These are phyloP conservation scores for Ylistrum balloti DNA, from an alignment of 1,140 invertebrate genomes.

Conservation along the genomic window DNA sequence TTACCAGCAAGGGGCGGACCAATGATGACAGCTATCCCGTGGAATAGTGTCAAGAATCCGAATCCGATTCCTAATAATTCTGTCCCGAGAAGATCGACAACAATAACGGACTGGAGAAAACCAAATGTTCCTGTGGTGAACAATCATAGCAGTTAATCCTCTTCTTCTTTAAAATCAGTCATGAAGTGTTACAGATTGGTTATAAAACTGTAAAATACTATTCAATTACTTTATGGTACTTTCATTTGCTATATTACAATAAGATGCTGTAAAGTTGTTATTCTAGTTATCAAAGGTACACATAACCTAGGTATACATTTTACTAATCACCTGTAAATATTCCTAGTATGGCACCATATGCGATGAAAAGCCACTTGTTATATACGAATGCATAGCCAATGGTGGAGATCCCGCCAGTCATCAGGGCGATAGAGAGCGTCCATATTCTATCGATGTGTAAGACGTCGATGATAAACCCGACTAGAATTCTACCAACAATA, in stretches of 20 bases:
- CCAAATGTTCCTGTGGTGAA: neutral
- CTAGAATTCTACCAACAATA: neutral
- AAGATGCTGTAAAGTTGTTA: too few species aligned
- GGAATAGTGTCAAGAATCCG: neutral
- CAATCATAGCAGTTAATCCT: too few species aligned
- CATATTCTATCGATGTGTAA: neutral
- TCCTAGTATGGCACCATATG: neutral
- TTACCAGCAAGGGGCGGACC: slow-evolving; percentile 16
- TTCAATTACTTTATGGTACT: too few species aligned
- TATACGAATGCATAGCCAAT: neutral
- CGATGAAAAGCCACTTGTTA: slow-evolving; percentile 8
- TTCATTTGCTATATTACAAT: too few species aligned
- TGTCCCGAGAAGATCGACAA: neutral
- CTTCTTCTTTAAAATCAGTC: too few species aligned
- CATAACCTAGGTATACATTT: too few species aligned
- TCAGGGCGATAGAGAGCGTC: neutral
- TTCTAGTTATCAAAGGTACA: too few species aligned
- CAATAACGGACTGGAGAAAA: neutral
- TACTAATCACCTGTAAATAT: neutral
- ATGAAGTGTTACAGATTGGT: too few species aligned
- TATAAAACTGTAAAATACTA: too few species aligned
- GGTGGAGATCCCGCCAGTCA: neutral
- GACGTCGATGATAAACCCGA: neutral
- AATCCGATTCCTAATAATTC: neutral
- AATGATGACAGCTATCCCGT: slow-evolving; percentile 1